A percentile compares a stretch with the other conserved stretches of the same genome.
Evolutionary conservation across 1,140 invertebrate genomes (phyloP).

Genomic region (Brachystomella parvula): DNA sequence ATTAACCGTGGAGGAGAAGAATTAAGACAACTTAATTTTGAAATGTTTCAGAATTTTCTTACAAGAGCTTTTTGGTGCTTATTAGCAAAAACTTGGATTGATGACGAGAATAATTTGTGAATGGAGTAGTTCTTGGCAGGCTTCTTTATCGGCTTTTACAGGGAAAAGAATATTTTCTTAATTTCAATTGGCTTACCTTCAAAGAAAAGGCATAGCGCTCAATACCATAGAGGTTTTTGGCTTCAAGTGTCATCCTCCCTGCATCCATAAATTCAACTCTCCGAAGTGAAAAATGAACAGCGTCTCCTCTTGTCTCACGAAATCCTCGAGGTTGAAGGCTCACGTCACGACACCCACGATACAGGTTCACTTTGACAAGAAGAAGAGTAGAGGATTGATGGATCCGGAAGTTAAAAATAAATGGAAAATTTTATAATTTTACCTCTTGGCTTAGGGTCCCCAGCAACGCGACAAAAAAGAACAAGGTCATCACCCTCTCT

Average conservation of each 20-base stretch:
- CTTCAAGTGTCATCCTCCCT: constrained; percentile 87
- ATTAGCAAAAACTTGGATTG: too few species aligned
- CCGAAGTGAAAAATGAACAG: constrained; percentile 75
- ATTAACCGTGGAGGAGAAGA: too few species aligned
- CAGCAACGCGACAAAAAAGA: constrained; percentile 66
- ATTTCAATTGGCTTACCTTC: constrained; percentile 49
- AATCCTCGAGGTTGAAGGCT: constrained; percentile 64
- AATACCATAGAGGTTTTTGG: constrained; percentile 80
- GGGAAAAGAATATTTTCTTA: background rate
- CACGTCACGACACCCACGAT: constrained; percentile 76
- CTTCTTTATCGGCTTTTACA: background rate
- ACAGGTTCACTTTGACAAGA: constrained; percentile 59
- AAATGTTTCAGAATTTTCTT: too few species aligned
- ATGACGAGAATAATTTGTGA: background rate
- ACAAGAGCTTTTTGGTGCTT: too few species aligned
- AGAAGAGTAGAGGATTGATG: constrained; percentile 34
- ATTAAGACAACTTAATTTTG: too few species aligned
- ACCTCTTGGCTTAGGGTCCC: constrained; percentile 76
- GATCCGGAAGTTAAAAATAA: background rate
- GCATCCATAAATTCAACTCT: constrained; percentile 74
- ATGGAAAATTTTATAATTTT: too few species aligned
- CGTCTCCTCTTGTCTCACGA: constrained; percentile 69
- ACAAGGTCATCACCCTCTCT: constrained; percentile 67
- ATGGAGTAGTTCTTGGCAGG: background rate
- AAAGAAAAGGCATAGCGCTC: constrained; percentile 76